Evolutionary conservation across 2,113 vertebrate species (phyloP), one percentile per base, ranked within the genome.

Genomic region (Clarias macrocephalus): DNA sequence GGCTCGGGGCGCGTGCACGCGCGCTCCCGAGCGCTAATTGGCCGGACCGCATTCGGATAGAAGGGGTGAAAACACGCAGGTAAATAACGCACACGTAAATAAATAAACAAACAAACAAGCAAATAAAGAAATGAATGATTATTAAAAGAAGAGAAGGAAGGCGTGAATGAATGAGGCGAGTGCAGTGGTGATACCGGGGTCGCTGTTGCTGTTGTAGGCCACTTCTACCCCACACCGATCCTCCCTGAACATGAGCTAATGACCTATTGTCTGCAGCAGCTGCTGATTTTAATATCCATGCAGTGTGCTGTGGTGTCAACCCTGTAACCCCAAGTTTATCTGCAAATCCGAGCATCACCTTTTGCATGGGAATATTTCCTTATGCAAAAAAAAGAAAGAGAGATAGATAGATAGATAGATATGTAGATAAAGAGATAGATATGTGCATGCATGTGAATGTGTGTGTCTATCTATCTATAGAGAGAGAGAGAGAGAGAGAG

Each of bases 281-380:
- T 82, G 79, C 59, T 48, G 59, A 65, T 48, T 63, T 48, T 65
- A 63, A 63, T 65, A 25, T 3, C 33, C 12, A 48, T 82, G 37
- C 80, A 48, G 59, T 21, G 48, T 13, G 60, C 59, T 15, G 21
- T 25, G 33, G 19, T 65, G 80, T 65, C 59, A 37, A 82, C 33
- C 80, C 25, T 33, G 30, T 37, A 48, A 48, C 48, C 80, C 42
- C 8, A 33, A 82, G 13, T 65, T 62, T 65, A 63, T 82, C 33
- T 48, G 37, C 60, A 42, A n/a, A 82, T 48, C 80, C 30, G 21
- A 82, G 21, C 80, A 48, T 18, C 25, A 82, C 30, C 57, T 63
- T 82, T 82, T 82, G 59, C 80, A 63, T 82, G 60, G 60, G 80
- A 82, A 82, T 60, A 48, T 65, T 82, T 82, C 80, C 60, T 82